A percentile compares a stretch with the other conserved stretches of the same genome.
These are phyloP conservation scores for Podarcis siculus DNA, from an alignment of 2,797 vertebrate species.

Conservation along the genomic window DNA sequence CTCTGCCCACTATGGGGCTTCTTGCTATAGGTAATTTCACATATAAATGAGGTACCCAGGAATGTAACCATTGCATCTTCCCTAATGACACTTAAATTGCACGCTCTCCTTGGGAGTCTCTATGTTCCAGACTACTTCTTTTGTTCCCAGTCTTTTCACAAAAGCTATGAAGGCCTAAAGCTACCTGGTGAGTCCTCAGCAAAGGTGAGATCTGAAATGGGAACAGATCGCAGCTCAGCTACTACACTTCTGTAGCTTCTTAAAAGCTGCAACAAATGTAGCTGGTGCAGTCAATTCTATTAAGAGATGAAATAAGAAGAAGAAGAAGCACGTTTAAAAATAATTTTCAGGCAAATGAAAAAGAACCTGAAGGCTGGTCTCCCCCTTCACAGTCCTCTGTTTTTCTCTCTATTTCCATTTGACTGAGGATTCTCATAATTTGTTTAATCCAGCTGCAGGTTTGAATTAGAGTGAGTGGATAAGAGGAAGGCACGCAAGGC, in stretches of 20 bases:
- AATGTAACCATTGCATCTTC: neutral
- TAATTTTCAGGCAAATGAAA: neutral
- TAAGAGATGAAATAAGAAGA: neutral
- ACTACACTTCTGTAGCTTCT: neutral
- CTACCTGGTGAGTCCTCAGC: neutral
- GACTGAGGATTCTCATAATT: neutral
- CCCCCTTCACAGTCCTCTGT: neutral
- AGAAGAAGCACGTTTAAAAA: neutral
- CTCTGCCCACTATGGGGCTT: no score
- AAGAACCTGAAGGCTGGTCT: neutral
- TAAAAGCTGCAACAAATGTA: neutral
- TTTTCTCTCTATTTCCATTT: neutral
- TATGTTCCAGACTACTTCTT: neutral
- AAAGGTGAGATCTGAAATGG: neutral
- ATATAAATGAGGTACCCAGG: no score
- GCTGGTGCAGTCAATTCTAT: neutral
- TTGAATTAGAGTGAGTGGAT: neutral
- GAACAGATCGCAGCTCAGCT: neutral
- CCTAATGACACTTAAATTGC: neutral
- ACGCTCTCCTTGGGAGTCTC: neutral
- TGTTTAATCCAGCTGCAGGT: neutral
- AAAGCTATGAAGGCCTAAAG: neutral
- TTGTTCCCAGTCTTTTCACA: neutral
- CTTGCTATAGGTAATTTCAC: no score
- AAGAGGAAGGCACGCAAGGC: neutral